Percentiles rank a stretch among this genome's conserved stretches.
These are phyloP conservation scores for Platysternon megacephalum DNA, from an alignment of 2,113 vertebrate species.

Conservation along the genomic window DNA sequence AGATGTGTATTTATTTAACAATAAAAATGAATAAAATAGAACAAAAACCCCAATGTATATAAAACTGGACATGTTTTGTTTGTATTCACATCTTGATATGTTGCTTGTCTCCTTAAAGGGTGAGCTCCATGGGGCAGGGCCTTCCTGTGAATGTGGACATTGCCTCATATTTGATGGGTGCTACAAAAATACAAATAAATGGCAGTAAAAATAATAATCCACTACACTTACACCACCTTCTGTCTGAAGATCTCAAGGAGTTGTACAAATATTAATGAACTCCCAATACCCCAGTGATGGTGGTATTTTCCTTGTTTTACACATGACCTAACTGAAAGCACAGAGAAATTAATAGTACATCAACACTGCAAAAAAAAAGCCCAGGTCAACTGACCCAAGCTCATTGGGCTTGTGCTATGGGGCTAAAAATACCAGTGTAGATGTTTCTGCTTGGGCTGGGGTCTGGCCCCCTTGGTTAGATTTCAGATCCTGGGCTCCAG, in stretches of 20 bases:
- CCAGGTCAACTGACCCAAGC: too few relatives aligned
- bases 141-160: neutral
- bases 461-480: neutral
- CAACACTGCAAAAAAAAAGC: neutral
- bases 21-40: neutral
- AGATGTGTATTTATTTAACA: neutral
- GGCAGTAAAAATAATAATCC: neutral
- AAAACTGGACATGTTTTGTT: neutral
- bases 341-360: neutral
- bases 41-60: neutral
- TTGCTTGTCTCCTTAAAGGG: neutral
- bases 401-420: neutral
- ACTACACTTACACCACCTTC: neutral
- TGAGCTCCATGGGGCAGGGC: neutral
- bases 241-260: neutral
- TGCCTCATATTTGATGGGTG: neutral
- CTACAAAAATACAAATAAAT: neutral
- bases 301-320: neutral
- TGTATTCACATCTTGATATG: neutral
- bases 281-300: neutral
- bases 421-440: neutral
- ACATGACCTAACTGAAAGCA: neutral
- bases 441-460: neutral
- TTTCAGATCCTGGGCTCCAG: neutral
- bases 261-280: neutral